Base-by-base conservation (phyloP, 2,113 vertebrate species). In the Cygnus atratus region DNA sequence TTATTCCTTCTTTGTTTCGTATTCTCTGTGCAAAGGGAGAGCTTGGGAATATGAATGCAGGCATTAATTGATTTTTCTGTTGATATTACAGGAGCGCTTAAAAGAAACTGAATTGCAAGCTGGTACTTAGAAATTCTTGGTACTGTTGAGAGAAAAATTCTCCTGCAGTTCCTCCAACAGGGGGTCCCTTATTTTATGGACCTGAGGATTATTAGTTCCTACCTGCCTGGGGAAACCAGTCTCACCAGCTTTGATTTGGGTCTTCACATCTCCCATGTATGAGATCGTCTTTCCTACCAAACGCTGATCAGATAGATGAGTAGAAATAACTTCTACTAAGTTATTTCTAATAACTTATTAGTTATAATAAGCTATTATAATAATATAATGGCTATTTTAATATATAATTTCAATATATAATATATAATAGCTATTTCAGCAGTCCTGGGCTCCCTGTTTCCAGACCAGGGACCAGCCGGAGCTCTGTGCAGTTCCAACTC, bases 31-130 rank as follows among this genome's bases (percentile, higher is more conserved):
- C 58, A 76, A 44, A 92, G 50, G 67, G 54, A 55, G 66, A 61
- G 74, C 57, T 93, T 68, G 71, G 66, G 74, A 65, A 20, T 61
- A 21, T 6, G 20, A 82, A 39, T 6, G 24, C 13, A 65, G 85
- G 79, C 26, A 46, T 76, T 79, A 72, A 73, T 76, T 82, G 88
- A 83, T 83, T 92, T 92, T 90, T 70, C 57, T 88, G 29, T 78
- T 67, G 90, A 22, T 48, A 66, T 84, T 81, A 17, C 41, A 65
- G 58, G 78, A 63, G 28, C 71, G 66, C 31, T 84, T n/a, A 71
- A 84, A 87, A 73, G 57, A 48, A 82, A 50, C 4, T 28, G 61
- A 39, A 61, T 82, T 41, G 10, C 21, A 52, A 37, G 67, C 35
- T 76, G 79, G 20, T 71, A 65, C 26, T 0, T 1, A 43, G 26